Base-by-base conservation (phyloP, 2,888 invertebrate genomes). In the Brenthis ino region DNA sequence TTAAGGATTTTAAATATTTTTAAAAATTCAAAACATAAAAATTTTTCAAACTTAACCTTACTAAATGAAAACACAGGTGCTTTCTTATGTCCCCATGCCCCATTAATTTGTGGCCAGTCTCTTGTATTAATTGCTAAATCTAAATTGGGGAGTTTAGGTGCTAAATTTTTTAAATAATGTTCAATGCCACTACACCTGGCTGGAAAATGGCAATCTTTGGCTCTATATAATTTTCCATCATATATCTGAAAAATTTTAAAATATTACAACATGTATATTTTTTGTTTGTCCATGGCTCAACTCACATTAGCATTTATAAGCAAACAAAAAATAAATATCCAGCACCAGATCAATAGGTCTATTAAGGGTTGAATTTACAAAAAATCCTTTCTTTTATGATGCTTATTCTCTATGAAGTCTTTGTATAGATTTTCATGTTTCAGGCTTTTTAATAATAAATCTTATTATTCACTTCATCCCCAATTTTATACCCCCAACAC, bases 51-150 rank as follows among this genome's bases (percentile, higher is more conserved):
- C 28, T 80, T 78, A 79, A 96, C 96, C 95, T 99, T 99, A 85
- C 99, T 99, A 85, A 99, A 99, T 3, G 99, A 99, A 84, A 99
- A 96, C n/a, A 99, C 95, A 14, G 99, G 99, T 47, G 95, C 94
- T 76, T 94, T 89, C 8, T 89, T 83, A 50, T 89, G 89, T 1
- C 94, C 94, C 91, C 94, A 95, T 65, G 93, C 88, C 75, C 89
- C 93, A 75, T 95, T 95, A 20, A 97, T 92, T 92, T 98, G 98
- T 4, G 99, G 99, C 96, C 98, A 98, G 88, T 99, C 99, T 69
- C 98, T 94, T 0, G 97, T 96, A 83, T 99, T 99, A 24, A 99
- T 86, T 14, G 97, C 93, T 71, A 99, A 88, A 84, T 99, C 99
- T 92, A 96, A 95, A 82, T 99, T 94, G 0, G 97, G 95, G 64